Base-by-base conservation (phyloP, 1,140 invertebrate genomes). In the Pogonognathellus flavescens region DNA sequence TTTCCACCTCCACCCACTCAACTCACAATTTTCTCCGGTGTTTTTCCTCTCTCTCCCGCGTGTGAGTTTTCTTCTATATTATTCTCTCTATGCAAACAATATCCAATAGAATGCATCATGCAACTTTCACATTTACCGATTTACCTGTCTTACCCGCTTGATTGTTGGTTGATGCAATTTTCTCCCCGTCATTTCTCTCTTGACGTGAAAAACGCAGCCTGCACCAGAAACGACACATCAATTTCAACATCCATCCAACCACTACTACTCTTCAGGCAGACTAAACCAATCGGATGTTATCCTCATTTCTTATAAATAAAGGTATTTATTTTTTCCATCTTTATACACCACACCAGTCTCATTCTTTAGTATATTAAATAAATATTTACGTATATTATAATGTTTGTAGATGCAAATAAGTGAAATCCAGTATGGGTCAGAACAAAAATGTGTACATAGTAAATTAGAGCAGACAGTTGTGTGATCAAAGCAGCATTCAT, bases 81-180 rank as follows among this genome's bases (percentile, higher is more conserved):
- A n/a, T n/a, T n/a, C 6, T 41, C 31, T 41, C 1, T 41, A 41
- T 41, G 31, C 1, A 41, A 41, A 6, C 31, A 1, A 41, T 41
- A 76, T 31, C 25, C 70, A 41, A 76, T 31, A 49, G 70, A 76
- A 76, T 76, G 25, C 16, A 76, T 76, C 70, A 76, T 76, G 70
- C 70, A 76, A 76, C 70, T 76, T 76, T 76, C 70, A 76, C 70
- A 76, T 76, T 76, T 76, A 76, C 70, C 70, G 31, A 76, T 76
- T 76, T 76, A 76, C 70, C 70, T 76, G 70, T 41, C 70, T 31
- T 76, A 50, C n/a, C 41, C 70, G 31, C 49, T 50, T 50, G 13
- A 41, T 50, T 76, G 70, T 50, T 41, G 14, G 14, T 20, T 11
- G 70, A 76, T 76, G 70, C 70, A 76, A 76, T 76, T 76, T 76